phyloP scores from a whole-genome alignment of 2,113 vertebrate species.

The Talpa occidentalis region DNA sequence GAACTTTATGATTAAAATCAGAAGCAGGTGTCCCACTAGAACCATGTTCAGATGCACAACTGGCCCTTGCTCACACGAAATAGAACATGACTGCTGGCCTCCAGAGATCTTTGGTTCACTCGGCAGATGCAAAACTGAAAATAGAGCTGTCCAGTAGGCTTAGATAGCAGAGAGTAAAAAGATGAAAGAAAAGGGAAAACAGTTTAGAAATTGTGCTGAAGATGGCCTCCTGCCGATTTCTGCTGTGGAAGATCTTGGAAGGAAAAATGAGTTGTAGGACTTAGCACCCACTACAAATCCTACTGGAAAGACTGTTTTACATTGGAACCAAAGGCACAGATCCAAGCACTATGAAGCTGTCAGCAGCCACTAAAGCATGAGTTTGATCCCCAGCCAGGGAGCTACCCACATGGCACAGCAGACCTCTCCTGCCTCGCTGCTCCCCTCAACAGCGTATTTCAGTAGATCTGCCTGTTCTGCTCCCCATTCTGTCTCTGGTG shows the following conservation, averaged over 20 bases:
- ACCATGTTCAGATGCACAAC: not conserved
- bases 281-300: not conserved
- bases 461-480: too few relatives aligned
- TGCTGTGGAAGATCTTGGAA: not conserved
- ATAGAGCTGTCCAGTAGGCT: not conserved
- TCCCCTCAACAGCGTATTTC: too few relatives aligned
- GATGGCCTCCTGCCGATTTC: not conserved
- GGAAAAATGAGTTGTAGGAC: not conserved
- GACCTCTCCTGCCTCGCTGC: too few relatives aligned
- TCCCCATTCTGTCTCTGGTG: too few relatives aligned
- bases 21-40: not conserved
- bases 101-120: not conserved
- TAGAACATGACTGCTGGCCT: not conserved
- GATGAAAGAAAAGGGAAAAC: not conserved
- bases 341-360: too few relatives aligned
- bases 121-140: conserved; percentile 26
- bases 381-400: too few relatives aligned
- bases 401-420: too few relatives aligned
- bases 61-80: not conserved
- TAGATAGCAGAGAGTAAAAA: not conserved
- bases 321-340: not conserved
- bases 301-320: not conserved
- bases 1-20: conserved; percentile 50
- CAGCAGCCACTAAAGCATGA: too few relatives aligned
- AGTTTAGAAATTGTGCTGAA: not conserved